Evolutionary conservation across 2,888 invertebrate species (phyloP), one percentile per base, ranked within the genome.

Genomic region (Julus scandinavius): DNA sequence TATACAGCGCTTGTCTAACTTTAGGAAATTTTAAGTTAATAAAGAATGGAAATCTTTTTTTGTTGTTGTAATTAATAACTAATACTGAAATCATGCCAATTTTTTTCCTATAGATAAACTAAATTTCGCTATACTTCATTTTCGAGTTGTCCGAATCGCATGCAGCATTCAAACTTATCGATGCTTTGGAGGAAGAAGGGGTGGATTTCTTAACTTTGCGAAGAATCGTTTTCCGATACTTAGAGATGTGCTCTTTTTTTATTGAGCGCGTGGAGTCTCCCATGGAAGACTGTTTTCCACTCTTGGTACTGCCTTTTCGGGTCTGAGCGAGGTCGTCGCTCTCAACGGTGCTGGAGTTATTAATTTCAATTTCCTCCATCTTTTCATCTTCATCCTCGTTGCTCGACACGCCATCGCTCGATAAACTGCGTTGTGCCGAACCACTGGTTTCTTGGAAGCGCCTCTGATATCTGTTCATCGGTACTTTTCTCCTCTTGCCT

Each of bases 131-230:
- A 6, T 7, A 63, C n/a, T 63, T 63, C n/a, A 20, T 63, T 63
- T 20, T 63, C 63, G n/a, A 63, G 20, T 6, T 63, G 20, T 63
- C 63, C 7, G 63, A 63, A 20, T 63, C 63, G 20, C 4, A 63
- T 2, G 20, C 63, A 20, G 63, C 63, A n/a, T 63, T 20, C 20
- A 20, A 4, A 20, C 63, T 63, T n/a, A n/a, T 20, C n/a, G 63
- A 63, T 20, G 20, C 20, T n/a, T 63, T 63, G 20, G 63, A 63
- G 63, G 63, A 63, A n/a, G 63, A 63, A 4, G 63, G 63, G n/a
- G 63, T 63, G n/a, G 63, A 50, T 40, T 63, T 63, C 58, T 87
- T 87, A 41, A 87, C 87, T 63, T 87, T 87, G 29, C 87, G 49
- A 41, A 41, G 87, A 58, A 87, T 87, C 11, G 58, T 63, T 54